Evolutionary conservation across 2,888 invertebrate species (phyloP).

Genomic region (Halictus quadricinctus): DNA sequence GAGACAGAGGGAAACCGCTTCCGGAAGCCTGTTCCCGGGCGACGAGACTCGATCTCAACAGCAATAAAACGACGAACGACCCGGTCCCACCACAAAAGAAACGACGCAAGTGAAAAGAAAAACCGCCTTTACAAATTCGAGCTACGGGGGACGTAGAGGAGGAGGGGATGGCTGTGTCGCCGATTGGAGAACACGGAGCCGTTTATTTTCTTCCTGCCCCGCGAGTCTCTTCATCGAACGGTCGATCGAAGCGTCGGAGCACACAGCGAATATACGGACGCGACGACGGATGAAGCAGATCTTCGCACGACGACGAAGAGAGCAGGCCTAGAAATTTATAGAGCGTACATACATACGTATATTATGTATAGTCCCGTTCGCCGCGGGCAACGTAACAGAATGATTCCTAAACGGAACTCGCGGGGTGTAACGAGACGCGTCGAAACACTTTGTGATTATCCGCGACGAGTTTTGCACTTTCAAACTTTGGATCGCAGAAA

Average conservation of each 20-base stretch:
- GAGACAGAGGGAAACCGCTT: neutral
- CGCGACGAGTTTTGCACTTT: constrained; percentile 63
- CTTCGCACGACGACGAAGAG: constrained; percentile 66
- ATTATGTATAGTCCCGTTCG: constrained; percentile 57
- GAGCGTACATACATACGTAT: constrained; percentile 31
- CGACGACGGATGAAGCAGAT: constrained; percentile 55
- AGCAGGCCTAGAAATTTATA: constrained; percentile 71
- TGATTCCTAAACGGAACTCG: constrained; percentile 47
- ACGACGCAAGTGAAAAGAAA: neutral
- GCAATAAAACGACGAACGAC: constrained; percentile 19
- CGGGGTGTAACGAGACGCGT: constrained; percentile 59
- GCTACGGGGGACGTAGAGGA: neutral
- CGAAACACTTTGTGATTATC: neutral
- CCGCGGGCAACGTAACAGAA: constrained; percentile 58
- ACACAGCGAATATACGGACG: constrained; percentile 16
- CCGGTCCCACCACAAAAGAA: neutral
- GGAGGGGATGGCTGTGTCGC: constrained; percentile 21
- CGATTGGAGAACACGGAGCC: constrained; percentile 63
- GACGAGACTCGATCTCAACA: constrained; percentile 15
- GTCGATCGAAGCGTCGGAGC: constrained; percentile 49
- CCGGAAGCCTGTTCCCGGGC: neutral
- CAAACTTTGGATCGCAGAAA: neutral
- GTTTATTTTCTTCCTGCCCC: constrained; percentile 51
- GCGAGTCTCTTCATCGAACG: constrained; percentile 64
- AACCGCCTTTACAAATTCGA: neutral